Conservation (phyloP, 2,888 invertebrate genomes). For the Coremacera marginata region DNA sequence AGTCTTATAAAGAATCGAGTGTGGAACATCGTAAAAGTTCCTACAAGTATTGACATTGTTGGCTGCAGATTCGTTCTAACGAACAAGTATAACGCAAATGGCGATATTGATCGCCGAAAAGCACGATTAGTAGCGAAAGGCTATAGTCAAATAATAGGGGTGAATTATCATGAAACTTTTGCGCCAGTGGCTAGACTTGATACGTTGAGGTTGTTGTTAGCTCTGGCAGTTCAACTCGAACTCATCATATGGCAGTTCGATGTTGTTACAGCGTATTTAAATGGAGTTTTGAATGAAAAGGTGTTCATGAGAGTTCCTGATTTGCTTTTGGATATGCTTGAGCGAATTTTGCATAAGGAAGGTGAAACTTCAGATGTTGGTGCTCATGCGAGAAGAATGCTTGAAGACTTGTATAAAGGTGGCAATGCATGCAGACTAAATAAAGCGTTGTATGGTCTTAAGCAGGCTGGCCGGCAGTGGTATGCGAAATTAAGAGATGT, state of each 20-base stretch:
- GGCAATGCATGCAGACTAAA: too few relatives aligned
- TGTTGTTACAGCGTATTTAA: constrained; percentile 9
- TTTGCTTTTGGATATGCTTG: constrained; percentile 10
- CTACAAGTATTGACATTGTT: constrained; percentile 20
- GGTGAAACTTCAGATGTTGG: too few relatives aligned
- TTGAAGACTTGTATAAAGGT: too few relatives aligned
- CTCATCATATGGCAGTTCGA: background rate
- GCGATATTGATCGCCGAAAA: constrained; percentile 33
- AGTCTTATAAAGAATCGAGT: constrained; percentile 41
- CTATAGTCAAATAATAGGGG: background rate
- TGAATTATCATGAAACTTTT: constrained; percentile 36
- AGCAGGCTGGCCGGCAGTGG: too few relatives aligned
- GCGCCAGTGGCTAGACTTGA: constrained; percentile 30
- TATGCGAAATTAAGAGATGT: too few relatives aligned
- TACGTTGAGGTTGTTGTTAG: background rate
- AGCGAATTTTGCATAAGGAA: too few relatives aligned
- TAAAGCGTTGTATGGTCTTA: too few relatives aligned
- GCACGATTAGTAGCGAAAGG: constrained; percentile 25
- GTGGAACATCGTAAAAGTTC: constrained; percentile 32
- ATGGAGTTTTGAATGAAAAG: background rate
- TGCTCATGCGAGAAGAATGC: too few relatives aligned
- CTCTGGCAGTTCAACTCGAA: too few relatives aligned
- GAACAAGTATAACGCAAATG: constrained; percentile 34
- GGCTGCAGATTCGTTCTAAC: constrained; percentile 42
- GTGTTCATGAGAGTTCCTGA: constrained; percentile 3